Evolutionary conservation across 2,888 invertebrate species (phyloP).

Genomic region (Minunthozetes semirufus): DNA sequence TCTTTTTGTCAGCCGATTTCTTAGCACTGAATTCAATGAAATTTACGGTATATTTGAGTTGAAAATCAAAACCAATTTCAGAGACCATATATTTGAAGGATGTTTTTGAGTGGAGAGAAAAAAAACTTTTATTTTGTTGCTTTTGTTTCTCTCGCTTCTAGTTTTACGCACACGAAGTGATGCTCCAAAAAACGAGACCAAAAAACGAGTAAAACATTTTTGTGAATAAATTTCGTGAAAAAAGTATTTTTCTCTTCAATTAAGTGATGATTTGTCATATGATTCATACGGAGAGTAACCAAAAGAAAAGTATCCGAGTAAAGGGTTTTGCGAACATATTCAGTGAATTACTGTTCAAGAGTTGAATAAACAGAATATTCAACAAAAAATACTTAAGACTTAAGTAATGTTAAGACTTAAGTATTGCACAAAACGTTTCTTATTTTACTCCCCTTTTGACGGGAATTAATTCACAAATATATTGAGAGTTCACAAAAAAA

Average conservation of each 20-base stretch:
- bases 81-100: constrained; percentile 12
- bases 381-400: too few relatives aligned
- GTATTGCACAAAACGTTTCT: too few relatives aligned
- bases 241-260: neutral
- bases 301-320: neutral
- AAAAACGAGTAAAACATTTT: neutral
- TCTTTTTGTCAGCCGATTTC: neutral
- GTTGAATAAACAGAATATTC: neutral
- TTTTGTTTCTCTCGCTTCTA: neutral
- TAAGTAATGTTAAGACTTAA: too few relatives aligned
- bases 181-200: too few relatives aligned
- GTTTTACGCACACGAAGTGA: neutral
- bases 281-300: neutral
- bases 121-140: neutral
- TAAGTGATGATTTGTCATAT: constrained; percentile 6
- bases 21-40: neutral
- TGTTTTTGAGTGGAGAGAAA: neutral
- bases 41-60: neutral
- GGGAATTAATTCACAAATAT: neutral
- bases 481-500: neutral
- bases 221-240: neutral
- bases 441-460: neutral
- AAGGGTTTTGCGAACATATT: neutral
- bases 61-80: constrained; percentile 13
- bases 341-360: neutral